Evolutionary conservation across 2,888 invertebrate genomes (phyloP).

Genomic region (Xestoiulus laeticollis): DNA sequence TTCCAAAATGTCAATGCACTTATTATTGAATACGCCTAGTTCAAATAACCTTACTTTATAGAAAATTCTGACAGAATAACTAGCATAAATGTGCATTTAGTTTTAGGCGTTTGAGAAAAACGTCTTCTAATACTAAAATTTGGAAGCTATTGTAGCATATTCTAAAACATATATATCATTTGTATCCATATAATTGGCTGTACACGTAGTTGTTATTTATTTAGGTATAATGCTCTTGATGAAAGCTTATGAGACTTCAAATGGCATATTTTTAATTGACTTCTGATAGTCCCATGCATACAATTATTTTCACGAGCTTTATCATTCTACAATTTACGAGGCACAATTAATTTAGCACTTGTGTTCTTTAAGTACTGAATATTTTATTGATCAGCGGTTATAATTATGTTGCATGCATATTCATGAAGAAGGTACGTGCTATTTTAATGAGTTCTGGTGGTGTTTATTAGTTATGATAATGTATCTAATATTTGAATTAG

Average conservation of each 20-base stretch:
- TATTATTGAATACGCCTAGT: not conserved
- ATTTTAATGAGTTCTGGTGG: constrained; percentile 19
- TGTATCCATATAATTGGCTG: no score
- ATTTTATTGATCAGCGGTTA: not conserved
- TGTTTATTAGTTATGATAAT: not conserved
- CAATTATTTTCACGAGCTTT: no score
- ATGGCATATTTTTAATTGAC: no score
- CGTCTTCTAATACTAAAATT: no score
- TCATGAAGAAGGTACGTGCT: not conserved
- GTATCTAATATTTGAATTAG: not conserved
- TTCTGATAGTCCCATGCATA: no score
- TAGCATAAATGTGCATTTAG: not conserved
- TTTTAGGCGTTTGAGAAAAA: not conserved
- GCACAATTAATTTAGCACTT: not conserved
- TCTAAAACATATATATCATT: no score
- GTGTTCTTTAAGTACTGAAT: not conserved
- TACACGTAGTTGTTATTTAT: no score
- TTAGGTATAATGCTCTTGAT: no score
- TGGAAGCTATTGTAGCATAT: no score
- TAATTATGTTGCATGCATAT: not conserved
- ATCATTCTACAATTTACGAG: not conserved
- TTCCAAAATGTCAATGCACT: not conserved
- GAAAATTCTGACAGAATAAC: not conserved
- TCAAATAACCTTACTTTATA: not conserved
- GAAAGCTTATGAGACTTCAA: no score